Evolutionary conservation across 2,797 vertebrate species (phyloP), one percentile per base, ranked within the genome.

Genomic region (Notoglanidium macrostoma): DNA sequence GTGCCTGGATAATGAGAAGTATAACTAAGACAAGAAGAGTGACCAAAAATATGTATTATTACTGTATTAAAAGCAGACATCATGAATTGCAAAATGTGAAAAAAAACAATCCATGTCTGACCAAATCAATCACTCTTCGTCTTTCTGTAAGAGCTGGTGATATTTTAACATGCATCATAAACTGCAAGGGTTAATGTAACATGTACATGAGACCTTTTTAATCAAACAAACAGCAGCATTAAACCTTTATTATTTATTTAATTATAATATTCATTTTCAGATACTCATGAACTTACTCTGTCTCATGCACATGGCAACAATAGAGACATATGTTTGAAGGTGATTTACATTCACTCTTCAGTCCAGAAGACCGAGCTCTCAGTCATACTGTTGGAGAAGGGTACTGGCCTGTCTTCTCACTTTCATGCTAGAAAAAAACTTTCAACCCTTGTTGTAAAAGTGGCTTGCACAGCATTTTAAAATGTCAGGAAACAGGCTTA

Each of bases 201-300:
- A 72, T 89, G 90, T 90, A 91, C 87, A 74, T 63, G 68, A 88
- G 77, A 68, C 85, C 88, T 78, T 90, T 91, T 65, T 5, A 86
- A 87, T 91, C 92, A 94, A 93, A 93, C 89, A 93, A 94, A 90
- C 92, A 94, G 92, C 92, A 93, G 93, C 90, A 91, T 89, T 54
- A 90, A 89, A 89, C 86, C 26, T 59, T 81, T 29, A 81, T 65
- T 82, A 14, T 87, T 86, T 84, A 35, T 86, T 86, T 59, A 86
- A 85, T 87, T 72, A 84, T 72, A 82, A 83, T 88, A 65, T 83
- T 86, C 78, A 85, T 83, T 85, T 86, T 86, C 84, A 84, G 70
- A 83, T 79, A 44, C 65, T 78, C 11, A 46, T 63, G 26, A 57
- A 63, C 70, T 77, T 83, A 59, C 65, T 84, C 61, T 57, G 44